A percentile compares a stretch with the other conserved stretches of the same genome.
Conservation (phyloP, 2,888 invertebrate species). For the Euzetes globulus region DNA sequence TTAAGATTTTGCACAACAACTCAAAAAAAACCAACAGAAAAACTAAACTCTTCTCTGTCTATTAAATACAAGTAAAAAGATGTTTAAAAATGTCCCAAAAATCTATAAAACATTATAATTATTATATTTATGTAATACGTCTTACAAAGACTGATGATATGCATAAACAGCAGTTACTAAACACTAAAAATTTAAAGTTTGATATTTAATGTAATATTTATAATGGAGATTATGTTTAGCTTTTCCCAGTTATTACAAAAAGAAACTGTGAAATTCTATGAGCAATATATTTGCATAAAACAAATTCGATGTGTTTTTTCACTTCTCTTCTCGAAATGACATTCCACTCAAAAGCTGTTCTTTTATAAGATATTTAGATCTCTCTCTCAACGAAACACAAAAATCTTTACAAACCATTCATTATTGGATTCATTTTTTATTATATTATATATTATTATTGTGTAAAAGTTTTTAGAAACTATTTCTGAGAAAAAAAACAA, state of each 20-base stretch:
- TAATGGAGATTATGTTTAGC: conserved; percentile 18
- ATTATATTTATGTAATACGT: not conserved
- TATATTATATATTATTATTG: not conserved
- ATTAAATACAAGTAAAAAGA: not conserved
- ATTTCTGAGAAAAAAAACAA: not conserved
- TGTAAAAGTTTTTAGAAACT: not conserved
- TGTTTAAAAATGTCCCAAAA: not conserved
- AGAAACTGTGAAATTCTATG: not conserved
- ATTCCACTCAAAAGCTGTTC: not conserved
- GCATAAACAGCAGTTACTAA: conserved; percentile 18
- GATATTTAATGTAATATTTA: conserved; percentile 7
- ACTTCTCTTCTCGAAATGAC: not conserved
- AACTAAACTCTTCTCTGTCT: not conserved
- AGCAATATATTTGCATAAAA: conserved; percentile 10
- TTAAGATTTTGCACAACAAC: not conserved
- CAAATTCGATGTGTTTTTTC: not conserved
- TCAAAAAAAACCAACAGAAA: no score
- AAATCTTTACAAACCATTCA: not conserved
- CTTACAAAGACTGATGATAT: conserved; percentile 4
- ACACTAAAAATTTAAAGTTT: not conserved
- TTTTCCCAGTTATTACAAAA: not conserved
- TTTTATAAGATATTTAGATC: conserved; percentile 1
- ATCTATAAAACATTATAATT: not conserved
- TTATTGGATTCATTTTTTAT: not conserved
- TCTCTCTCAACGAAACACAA: not conserved